These are phyloP conservation scores for Rhabdomys dilectus DNA, from an alignment of 2,113 vertebrate species.

Conservation along the genomic window DNA sequence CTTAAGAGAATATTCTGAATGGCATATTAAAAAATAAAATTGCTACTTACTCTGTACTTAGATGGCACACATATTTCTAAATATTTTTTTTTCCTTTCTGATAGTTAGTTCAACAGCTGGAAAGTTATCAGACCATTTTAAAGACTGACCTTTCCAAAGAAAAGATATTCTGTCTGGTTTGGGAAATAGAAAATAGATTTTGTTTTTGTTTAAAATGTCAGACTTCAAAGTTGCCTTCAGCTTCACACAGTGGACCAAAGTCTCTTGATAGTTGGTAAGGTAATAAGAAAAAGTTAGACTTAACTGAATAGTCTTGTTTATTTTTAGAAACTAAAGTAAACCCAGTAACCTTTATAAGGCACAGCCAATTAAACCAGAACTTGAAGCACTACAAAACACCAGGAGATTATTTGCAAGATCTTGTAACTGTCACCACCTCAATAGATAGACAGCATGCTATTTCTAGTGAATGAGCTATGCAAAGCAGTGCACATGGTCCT, in stretches of 20 bases:
- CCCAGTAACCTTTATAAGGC: neutral
- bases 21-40: neutral
- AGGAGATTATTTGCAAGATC: neutral
- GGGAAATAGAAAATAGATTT: slow-evolving; percentile 40
- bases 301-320: neutral
- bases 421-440: neutral
- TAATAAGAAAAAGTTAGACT: slow-evolving; percentile 53
- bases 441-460: neutral
- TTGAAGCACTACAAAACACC: neutral
- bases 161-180: neutral
- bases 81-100: neutral
- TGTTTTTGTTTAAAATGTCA: slow-evolving; percentile 46
- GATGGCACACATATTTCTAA: slow-evolving; percentile 1
- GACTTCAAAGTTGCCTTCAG: slow-evolving; percentile 2
- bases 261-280: neutral
- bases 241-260: neutral
- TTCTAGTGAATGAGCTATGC: neutral
- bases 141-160: slow-evolving; percentile 23
- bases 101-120: neutral
- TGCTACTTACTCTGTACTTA: neutral
- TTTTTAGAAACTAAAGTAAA: slow-evolving; percentile 43
- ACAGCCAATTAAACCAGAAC: neutral
- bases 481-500: neutral
- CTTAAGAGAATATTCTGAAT: neutral
- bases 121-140: slow-evolving; percentile 34